Evolutionary conservation across 2,797 vertebrate species (phyloP).

Genomic region (Apogon hyalosoma): DNA sequence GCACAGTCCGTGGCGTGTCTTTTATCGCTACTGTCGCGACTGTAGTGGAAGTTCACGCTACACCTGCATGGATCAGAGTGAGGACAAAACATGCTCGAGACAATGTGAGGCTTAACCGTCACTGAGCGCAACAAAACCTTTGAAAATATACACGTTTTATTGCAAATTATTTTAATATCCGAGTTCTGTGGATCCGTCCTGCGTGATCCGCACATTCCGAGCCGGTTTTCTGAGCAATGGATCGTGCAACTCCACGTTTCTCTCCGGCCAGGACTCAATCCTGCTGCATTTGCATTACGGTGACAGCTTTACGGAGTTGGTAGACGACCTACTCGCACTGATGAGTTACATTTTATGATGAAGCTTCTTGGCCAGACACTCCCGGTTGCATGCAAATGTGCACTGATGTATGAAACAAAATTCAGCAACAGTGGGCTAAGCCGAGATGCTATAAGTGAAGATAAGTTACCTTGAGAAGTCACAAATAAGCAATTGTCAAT

Average conservation of each 20-base stretch:
- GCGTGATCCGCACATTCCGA: background rate
- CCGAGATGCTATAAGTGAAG: constrained; percentile 2
- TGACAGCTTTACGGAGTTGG: constrained; percentile 82
- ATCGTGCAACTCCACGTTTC: constrained; percentile 63
- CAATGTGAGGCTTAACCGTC: background rate
- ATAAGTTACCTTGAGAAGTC: constrained; percentile 38
- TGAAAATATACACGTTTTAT: background rate
- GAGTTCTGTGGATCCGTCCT: background rate
- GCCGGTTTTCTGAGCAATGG: constrained; percentile 35
- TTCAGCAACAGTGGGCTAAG: constrained; percentile 36
- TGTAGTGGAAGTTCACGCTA: constrained; percentile 46
- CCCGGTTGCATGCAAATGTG: constrained; percentile 72
- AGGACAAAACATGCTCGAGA: constrained; percentile 19
- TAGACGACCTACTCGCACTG: constrained; percentile 71
- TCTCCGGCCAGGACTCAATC: constrained; percentile 62
- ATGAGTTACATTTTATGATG: constrained; percentile 76
- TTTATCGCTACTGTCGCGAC: constrained; percentile 17
- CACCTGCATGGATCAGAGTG: constrained; percentile 42
- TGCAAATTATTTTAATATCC: constrained; percentile 28
- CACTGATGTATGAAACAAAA: constrained; percentile 62
- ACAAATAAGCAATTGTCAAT: constrained; percentile 3
- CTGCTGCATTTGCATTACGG: constrained; percentile 82
- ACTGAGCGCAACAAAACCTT: background rate
- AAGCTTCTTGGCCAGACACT: constrained; percentile 60
- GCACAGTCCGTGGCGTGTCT: background rate